Evolutionary conservation across 2,888 invertebrate genomes (phyloP), one percentile per base, ranked within the genome.

Genomic region (Lordiphosa andalusiaca): DNA sequence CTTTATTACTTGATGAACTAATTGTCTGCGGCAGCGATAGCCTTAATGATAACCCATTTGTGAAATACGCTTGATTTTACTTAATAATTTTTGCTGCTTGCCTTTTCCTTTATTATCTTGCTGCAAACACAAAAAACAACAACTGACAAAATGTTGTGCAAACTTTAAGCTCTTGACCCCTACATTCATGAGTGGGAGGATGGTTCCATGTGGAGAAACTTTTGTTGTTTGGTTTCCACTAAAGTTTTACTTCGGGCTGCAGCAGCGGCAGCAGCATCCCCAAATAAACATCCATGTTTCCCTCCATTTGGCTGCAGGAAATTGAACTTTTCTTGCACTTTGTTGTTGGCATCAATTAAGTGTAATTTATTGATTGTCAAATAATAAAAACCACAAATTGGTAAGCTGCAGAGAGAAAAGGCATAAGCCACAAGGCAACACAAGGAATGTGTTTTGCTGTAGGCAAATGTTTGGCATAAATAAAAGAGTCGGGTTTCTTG

Each of bases 341-440:
- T 56, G 37, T 48, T 46, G 46, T 49, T 51, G 36, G 49, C 54
- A 55, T 60, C 55, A 55, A 55, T 60, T 51, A 55, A 51, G 50
- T 54, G 25, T 35, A 60, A 60, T 55, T 60, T 60, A 60, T 60
- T 60, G 60, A 50, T 60, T 46, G 53, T 40, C 50, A 46, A 44
- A 37, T 42, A 55, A 49, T 38, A 53, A 59, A 52, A 59, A 23
- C 41, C 35, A 46, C 36, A 52, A 46, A 30, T 30, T 30, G 30
- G 30, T 30, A 30, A 30, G 30, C 30, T 30, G 30, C 30, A 30
- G 7, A 30, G 30, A 30, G 30, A 6, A 30, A 30, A 30, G 30
- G 7, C 30, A 30, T 7, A 30, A 7, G 30, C 30, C 30, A 30
- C 7, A 30, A 7, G 30, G 30, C 30, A 30, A 30, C 7, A n/a